phyloP scores from a whole-genome alignment of 2,113 vertebrate species.

The Vireo altiloquus region DNA sequence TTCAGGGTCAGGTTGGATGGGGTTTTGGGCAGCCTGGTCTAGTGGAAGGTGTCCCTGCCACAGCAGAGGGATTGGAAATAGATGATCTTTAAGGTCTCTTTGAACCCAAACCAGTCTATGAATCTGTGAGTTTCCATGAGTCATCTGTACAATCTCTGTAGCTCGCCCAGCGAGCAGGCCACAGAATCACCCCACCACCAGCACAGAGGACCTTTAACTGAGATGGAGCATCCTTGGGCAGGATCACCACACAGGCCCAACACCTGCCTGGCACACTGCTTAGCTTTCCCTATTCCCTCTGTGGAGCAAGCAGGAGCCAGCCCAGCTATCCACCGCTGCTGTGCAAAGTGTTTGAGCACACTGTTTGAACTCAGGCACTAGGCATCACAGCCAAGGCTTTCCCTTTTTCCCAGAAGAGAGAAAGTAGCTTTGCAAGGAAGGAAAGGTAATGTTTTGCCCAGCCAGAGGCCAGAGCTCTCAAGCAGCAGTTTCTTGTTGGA shows the following conservation, averaged over 20 bases:
- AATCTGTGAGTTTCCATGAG: neutral
- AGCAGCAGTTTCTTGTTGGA: neutral
- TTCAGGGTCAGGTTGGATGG: neutral
- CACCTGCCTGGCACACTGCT: neutral
- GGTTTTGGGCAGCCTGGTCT: neutral
- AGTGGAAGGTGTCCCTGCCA: neutral
- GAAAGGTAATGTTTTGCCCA: neutral
- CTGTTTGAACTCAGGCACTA: neutral
- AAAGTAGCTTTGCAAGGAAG: neutral
- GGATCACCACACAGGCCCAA: neutral
- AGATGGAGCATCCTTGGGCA: neutral
- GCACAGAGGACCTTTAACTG: neutral
- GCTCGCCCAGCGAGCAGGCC: rapidly evolving
- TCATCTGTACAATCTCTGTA: neutral
- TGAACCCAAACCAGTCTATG: neutral
- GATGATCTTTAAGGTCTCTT: neutral
- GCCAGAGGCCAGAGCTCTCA: neutral
- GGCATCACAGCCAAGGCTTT: neutral
- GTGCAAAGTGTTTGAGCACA: neutral
- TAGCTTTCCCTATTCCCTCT: neutral
- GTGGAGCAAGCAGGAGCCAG: neutral
- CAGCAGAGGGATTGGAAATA: neutral
- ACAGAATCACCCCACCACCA: neutral
- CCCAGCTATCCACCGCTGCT: rapidly evolving
- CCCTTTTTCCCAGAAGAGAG: neutral